phyloP scores from a whole-genome alignment of 2,888 invertebrate genomes.

The Panopea generosa region DNA sequence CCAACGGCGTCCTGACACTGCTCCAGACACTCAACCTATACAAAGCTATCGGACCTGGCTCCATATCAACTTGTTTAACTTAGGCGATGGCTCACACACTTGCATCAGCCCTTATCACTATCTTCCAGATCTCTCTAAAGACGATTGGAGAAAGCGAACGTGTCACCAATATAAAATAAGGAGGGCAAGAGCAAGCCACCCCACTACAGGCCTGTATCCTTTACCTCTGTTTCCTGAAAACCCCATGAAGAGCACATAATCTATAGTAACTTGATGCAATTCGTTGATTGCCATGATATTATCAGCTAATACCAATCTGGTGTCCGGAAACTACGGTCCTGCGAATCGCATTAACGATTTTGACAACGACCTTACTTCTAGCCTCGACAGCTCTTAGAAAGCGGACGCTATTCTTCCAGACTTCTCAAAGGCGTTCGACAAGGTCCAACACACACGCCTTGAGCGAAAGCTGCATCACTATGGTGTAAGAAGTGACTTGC shows the following conservation, averaged over 20 bases:
- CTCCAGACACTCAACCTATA: not conserved
- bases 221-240: conserved; percentile 30
- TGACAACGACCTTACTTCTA: no score
- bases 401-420: not conserved
- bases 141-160: conserved; percentile 53
- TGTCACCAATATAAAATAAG: conserved; percentile 58
- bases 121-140: conserved; percentile 40
- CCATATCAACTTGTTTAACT: conserved; percentile 19
- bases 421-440: not conserved
- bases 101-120: conserved; percentile 37
- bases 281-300: conserved; percentile 15
- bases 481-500: no score
- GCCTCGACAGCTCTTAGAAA: no score
- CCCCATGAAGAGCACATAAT: conserved; percentile 28
- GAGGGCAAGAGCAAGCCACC: conserved; percentile 33
- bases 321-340: conserved; percentile 7
- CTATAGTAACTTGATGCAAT: conserved; percentile 17
- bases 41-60: not conserved
- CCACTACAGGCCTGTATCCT: conserved; percentile 34
- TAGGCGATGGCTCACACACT: conserved; percentile 35
- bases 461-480: no score
- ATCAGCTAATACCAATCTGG: conserved; percentile 11
- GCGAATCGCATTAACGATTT: no score
- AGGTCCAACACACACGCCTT: no score
- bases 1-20: not conserved